These are phyloP conservation scores for Circaetus gallicus DNA, from an alignment of 2,113 vertebrate species.

Conservation along the genomic window DNA sequence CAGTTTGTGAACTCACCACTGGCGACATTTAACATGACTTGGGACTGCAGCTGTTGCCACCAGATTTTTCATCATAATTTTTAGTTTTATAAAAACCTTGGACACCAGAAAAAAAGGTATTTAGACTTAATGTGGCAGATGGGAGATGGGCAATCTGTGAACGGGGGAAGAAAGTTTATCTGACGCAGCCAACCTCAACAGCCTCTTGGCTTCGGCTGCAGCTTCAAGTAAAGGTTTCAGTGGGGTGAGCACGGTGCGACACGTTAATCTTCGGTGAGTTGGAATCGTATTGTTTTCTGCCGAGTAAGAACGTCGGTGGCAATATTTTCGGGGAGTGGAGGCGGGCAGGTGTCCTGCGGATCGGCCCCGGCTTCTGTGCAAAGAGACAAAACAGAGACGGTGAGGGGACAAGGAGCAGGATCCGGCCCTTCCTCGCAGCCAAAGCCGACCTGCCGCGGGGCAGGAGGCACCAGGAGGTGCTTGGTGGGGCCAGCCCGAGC, in stretches of 20 bases:
- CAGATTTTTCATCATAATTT: not conserved
- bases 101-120: constrained; percentile 63
- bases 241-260: not conserved
- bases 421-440: not conserved
- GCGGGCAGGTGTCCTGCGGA: constrained; percentile 50
- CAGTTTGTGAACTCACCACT: constrained; percentile 70
- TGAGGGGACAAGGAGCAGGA: not conserved
- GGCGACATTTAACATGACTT: constrained; percentile 50
- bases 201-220: not conserved
- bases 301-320: constrained; percentile 35
- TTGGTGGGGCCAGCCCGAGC: rapidly evolving
- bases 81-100: constrained; percentile 61
- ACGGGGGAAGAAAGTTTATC: constrained; percentile 12
- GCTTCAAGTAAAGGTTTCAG: constrained; percentile 36
- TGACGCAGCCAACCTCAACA: not conserved
- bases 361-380: constrained; percentile 66
- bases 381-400: constrained; percentile 35
- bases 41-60: constrained; percentile 57
- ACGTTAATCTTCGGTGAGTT: not conserved
- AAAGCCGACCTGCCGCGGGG: rapidly evolving
- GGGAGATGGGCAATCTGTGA: constrained; percentile 8
- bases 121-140: constrained; percentile 21
- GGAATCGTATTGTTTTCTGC: constrained; percentile 57
- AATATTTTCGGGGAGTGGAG: not conserved
- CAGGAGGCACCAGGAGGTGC: not conserved